phyloP scores from a whole-genome alignment of 1,140 invertebrate species.

The Limonius californicus region DNA sequence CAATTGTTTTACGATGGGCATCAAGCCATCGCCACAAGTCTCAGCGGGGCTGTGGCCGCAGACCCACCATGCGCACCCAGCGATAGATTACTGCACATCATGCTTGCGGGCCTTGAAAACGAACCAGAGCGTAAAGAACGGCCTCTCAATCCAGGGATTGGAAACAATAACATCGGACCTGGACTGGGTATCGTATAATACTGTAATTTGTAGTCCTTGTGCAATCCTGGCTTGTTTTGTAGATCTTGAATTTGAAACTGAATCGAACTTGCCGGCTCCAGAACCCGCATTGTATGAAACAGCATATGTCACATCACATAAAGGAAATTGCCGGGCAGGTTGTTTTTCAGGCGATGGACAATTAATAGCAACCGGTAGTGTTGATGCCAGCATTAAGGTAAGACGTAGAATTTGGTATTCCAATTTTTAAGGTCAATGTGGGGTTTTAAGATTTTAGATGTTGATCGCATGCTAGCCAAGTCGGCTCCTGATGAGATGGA shows the following conservation, averaged over 20 bases:
- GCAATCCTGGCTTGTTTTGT: slow-evolving; percentile 36
- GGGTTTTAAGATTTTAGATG: slow-evolving; percentile 77
- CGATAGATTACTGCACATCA: slow-evolving; percentile 80
- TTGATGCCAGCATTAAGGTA: slow-evolving; percentile 96
- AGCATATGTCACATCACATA: slow-evolving; percentile 97
- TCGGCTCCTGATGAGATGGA: slow-evolving; percentile 81
- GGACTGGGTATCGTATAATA: slow-evolving; percentile 83
- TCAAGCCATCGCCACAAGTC: slow-evolving; percentile 79
- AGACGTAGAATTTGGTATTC: too few species aligned
- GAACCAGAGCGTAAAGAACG: slow-evolving; percentile 73
- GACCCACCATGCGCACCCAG: slow-evolving; percentile 93
- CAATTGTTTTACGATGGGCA: slow-evolving; percentile 92
- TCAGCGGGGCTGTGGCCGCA: slow-evolving; percentile 77
- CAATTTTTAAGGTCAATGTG: neutral
- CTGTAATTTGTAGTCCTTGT: slow-evolving; percentile 21
- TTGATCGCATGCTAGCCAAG: slow-evolving; percentile 96
- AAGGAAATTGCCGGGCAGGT: slow-evolving; percentile 91
- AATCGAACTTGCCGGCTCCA: slow-evolving; percentile 82
- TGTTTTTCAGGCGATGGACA: slow-evolving; percentile 94
- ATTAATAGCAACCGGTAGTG: slow-evolving; percentile 95
- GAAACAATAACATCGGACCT: slow-evolving; percentile 70
- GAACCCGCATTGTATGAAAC: slow-evolving; percentile 96
- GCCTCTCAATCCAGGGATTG: slow-evolving; percentile 54
- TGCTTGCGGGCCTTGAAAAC: slow-evolving; percentile 80
- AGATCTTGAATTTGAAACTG: slow-evolving; percentile 96